Evolutionary conservation across 2,888 invertebrate genomes (phyloP), one percentile per base, ranked within the genome.

Genomic region (Liopterus haemorrhoidalis): DNA sequence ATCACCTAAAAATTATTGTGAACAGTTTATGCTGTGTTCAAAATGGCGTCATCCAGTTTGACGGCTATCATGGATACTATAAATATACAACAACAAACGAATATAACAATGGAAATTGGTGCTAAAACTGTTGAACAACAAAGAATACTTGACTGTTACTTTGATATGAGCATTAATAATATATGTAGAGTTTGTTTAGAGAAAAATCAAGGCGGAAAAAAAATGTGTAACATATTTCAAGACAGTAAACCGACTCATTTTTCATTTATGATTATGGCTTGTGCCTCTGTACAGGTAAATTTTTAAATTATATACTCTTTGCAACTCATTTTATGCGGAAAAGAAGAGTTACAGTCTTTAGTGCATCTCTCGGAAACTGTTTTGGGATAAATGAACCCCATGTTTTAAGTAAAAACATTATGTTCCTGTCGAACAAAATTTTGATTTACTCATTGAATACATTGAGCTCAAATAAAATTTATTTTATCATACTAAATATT

Each of bases 221-320:
- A 59, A 49, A 55, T 59, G 53, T 60, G 52, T 35, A 58, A 59
- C 48, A 57, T 61, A 46, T 61, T 59, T 48, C 55, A 57, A 40
- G 48, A 51, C 20, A 50, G 49, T 15, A 54, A 57, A 28, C 50
- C 56, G 24, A 32, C 49, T 12, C 53, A 57, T 48, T 36, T 61
- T 39, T 55, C 53, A 21, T 50, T 42, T 30, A 60, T 60, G 59
- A 59, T 61, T 6, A 60, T 60, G 60, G 57, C 59, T 25, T 61
- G 61, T 53, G 56, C 60, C 28, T 53, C 59, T 33, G 57, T 61
- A n/a, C 59, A 61, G 55, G 61, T 61, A 56, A 47, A 20, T 14
- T 25, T 24, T 43, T 15, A 11, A 25, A 37, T 38, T 31, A 21
- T 32, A 15, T 20, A 20, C 24, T n/a, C n/a, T n/a, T n/a, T n/a